These are phyloP conservation scores for Dryococelus australis DNA, from an alignment of 2,888 invertebrate genomes.

Conservation along the genomic window DNA sequence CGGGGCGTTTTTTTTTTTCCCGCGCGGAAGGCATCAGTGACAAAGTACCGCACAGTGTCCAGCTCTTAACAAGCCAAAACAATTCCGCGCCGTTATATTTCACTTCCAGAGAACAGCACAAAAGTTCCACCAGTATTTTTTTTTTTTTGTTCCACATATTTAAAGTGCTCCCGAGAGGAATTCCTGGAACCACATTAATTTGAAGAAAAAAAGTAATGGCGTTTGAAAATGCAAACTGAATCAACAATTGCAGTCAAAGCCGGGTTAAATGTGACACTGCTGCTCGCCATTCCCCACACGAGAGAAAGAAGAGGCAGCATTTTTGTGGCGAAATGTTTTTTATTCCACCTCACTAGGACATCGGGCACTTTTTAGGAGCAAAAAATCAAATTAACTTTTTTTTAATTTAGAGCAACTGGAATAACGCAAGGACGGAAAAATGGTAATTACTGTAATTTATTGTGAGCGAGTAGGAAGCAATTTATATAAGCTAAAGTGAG, in stretches of 20 bases:
- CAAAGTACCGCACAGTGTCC: neutral
- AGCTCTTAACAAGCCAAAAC: conserved; percentile 16
- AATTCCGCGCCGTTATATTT: neutral
- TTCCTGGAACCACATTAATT: neutral
- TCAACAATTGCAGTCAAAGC: conserved; percentile 9
- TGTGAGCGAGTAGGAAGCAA: neutral
- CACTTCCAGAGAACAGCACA: conserved; percentile 8
- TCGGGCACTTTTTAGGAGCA: neutral
- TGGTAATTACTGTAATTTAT: neutral
- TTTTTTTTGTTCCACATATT: neutral
- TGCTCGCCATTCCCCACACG: neutral
- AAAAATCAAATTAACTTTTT: conserved; percentile 11
- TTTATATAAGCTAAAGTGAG: neutral
- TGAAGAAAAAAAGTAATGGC: neutral
- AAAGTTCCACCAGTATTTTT: neutral
- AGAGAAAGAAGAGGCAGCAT: neutral
- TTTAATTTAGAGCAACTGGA: neutral
- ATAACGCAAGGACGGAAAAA: neutral
- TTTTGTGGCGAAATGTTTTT: neutral
- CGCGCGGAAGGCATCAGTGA: neutral
- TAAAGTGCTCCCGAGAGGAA: neutral
- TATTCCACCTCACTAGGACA: neutral
- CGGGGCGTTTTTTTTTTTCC: neutral
- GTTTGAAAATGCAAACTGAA: neutral
- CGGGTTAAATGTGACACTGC: neutral